Evolutionary conservation across 2,888 invertebrate species (phyloP).

Genomic region (Drosophila nr. perissopoda): DNA sequence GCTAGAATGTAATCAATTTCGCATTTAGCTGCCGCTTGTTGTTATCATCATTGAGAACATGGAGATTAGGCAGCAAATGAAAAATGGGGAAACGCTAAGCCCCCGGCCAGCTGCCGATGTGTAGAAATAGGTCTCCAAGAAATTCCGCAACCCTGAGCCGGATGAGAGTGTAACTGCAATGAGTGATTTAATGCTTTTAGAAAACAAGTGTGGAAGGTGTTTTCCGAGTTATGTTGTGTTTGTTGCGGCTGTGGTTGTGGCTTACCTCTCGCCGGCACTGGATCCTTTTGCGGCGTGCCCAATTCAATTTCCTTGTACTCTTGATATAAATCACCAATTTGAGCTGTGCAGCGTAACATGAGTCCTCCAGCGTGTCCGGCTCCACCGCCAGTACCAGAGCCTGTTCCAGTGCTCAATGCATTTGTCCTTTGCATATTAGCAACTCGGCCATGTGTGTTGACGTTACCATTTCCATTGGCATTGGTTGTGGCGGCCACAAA

Average conservation of each 20-base stretch:
- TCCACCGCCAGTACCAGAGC: constrained; percentile 34
- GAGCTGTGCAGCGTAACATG: constrained; percentile 90
- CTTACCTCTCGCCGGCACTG: constrained; percentile 92
- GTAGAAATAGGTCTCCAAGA: constrained; percentile 82
- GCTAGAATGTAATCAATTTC: constrained; percentile 42
- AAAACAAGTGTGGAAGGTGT: constrained; percentile 36
- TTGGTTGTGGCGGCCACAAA: constrained; percentile 72
- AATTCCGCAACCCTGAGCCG: constrained; percentile 78
- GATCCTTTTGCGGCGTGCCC: constrained; percentile 89
- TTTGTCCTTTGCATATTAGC: constrained; percentile 66
- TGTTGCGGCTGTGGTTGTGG: constrained; percentile 41
- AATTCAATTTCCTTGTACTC: constrained; percentile 89
- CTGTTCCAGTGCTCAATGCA: constrained; percentile 46
- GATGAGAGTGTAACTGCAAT: constrained; percentile 83
- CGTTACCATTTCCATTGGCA: constrained; percentile 35
- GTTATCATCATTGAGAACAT: constrained; percentile 41
- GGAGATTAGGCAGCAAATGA: constrained; percentile 37
- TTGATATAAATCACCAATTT: constrained; percentile 89
- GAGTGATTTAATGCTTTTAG: constrained; percentile 35
- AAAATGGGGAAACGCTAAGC: constrained; percentile 3
- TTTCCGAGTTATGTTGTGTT: constrained; percentile 19
- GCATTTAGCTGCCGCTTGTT: constrained; percentile 58
- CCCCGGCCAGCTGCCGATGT: constrained; percentile 61
- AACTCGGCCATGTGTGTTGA: constrained; percentile 46
- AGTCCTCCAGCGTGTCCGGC: constrained; percentile 85